A percentile compares a stretch with the other conserved stretches of the same genome.
These are phyloP conservation scores for Scaptomyza tumidula DNA, from an alignment of 2,888 invertebrate species.

Conservation along the genomic window DNA sequence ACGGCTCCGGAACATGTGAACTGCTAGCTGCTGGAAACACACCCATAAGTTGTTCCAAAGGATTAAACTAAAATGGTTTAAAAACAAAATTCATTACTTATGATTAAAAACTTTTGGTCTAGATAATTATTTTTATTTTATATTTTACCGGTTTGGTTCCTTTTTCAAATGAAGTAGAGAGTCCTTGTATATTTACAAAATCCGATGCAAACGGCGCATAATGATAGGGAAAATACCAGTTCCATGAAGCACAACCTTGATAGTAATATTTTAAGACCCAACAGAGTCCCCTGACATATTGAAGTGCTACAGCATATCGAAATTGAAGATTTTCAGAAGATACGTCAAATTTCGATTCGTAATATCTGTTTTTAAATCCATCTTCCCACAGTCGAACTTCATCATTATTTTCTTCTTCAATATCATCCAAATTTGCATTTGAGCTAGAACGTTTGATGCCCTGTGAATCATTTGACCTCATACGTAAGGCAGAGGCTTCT, in stretches of 20 bases:
- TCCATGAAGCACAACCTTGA: conserved; percentile 99
- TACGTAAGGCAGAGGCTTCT: conserved; percentile 88
- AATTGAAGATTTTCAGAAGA: conserved; percentile 91
- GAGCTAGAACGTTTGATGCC: conserved; percentile 50
- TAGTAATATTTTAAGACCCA: conserved; percentile 99
- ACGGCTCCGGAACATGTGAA: conserved; percentile 95
- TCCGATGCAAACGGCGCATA: conserved; percentile 99
- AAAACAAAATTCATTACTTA: too few relatives aligned
- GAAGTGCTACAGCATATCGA: conserved; percentile 95
- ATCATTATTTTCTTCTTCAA: conserved; percentile 69
- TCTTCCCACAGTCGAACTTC: conserved; percentile 94
- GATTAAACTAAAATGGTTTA: conserved; percentile 90
- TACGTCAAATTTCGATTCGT: conserved; percentile 97
- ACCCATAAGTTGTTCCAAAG: conserved; percentile 99
- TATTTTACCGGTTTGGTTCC: conserved; percentile 92
- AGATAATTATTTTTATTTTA: not conserved
- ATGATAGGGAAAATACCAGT: conserved; percentile 99
- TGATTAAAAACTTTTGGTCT: not conserved
- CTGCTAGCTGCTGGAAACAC: conserved; percentile 99
- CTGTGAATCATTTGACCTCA: conserved; percentile 34
- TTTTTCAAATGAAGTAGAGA: conserved; percentile 94
- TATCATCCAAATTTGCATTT: conserved; percentile 82
- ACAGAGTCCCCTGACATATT: conserved; percentile 97
- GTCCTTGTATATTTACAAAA: conserved; percentile 94
- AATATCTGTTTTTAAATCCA: conserved; percentile 99